Evolutionary conservation across 2,797 vertebrate genomes (phyloP), one percentile per base, ranked within the genome.

Genomic region (Acipenser oxyrinchus): DNA sequence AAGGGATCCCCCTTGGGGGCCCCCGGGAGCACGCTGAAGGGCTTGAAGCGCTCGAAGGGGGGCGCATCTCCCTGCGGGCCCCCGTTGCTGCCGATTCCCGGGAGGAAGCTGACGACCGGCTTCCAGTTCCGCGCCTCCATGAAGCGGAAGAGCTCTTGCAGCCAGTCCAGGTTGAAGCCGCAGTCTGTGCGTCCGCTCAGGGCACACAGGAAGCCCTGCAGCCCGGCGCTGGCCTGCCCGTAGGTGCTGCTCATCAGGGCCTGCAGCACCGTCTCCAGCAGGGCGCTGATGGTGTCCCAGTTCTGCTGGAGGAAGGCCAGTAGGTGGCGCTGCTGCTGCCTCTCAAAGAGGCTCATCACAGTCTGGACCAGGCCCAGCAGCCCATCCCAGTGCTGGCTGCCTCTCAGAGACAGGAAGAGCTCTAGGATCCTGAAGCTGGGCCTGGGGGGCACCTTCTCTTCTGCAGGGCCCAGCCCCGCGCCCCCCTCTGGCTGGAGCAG

Each of bases 301-400:
- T 92, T 91, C 79, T 92, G 90, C 13, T 82, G 86, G 15, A 93
- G 72, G 69, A 92, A 86, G 15, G 86, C 80, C 66, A 87, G 69
- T 37, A 90, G 52, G 8, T 86, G 79, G 63, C 72, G 85, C 53
- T 89, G 83, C 13, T 90, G 82, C 70, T 91, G 91, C 58, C 84
- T 86, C 76, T 90, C 87, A 5, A 86, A 77, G 7, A 93, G 73
- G 10, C 81, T 83, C 68, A 93, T 74, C 6, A 93, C 76, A 72
- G 88, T 88, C 74, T 92, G 90, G 66, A 91, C 76, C 48, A 93
- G 73, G 18, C 89, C 86, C 63, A 94, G 81, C 51, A 94, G 71
- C 76, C 86, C 85, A 73, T 93, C 90, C 93, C 89, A 92, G 76
- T 93, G 91, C 0, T 82, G 89, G 73, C 93, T 94, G 67, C 93